Base-by-base conservation (phyloP, 2,113 vertebrate genomes). In the Hyperopisus bebe region DNA sequence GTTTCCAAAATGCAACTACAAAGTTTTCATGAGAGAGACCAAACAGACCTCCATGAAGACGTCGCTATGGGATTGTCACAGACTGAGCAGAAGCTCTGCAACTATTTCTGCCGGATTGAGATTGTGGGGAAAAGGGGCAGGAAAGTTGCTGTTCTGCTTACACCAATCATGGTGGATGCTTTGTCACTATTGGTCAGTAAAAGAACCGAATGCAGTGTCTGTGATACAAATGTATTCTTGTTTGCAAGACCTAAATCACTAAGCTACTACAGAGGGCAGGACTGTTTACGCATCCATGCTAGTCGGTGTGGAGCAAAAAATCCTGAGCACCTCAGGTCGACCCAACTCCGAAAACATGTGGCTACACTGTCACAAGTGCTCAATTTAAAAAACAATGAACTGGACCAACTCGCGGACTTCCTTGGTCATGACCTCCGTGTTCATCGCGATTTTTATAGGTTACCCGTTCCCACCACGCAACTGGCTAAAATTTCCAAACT, bases 21-120 rank as follows among this genome's bases (percentile, higher is more conserved):
- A 83, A 82, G 21, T 80, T 91, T 92, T 58, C 35, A 46, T 10
- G 48, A 88, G 13, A 88, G 90, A 83, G 87, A 90, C 80, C 51
- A 58, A 11, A 89, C 87, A 35, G 7, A 55, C 4, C 89, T 90
- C 17, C 91, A 89, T 91, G 89, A 88, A 86, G 91, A 91, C 86
- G 48, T 90, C 2, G 62, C 87, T 6, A 66, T 80, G 62, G 87
- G 89, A 6, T 62, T 91, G 24, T 53, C 89, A 53, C 19, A 88
- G 39, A 58, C 88, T 89, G 90, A 91, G 88, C 85, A 91, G 66
- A 91, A 86, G 31, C 86, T 91, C 15, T 92, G 90, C 55, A 31
- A 90, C 3, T 82, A 90, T 48, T 91, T 92, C 58, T 66, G 48
- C 39, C 27, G 39, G 8, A 47, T 91, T 50, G 90, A 92, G 58